phyloP scores from a whole-genome alignment of 2,113 vertebrate genomes.

The Tragelaphus imberbis region DNA sequence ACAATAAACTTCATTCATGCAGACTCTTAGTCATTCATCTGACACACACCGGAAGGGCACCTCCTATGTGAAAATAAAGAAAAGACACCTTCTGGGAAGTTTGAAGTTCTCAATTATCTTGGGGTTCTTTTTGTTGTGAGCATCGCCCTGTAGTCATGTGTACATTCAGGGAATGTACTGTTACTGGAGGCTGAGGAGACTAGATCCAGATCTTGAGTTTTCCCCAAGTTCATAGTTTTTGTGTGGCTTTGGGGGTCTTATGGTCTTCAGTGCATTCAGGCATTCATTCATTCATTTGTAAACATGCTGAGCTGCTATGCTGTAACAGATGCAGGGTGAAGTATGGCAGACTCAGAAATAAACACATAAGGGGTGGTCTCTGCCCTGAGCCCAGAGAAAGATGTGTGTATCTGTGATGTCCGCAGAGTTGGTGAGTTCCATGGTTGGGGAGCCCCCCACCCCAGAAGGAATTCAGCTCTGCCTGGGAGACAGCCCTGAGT shows the following conservation, averaged over 20 bases:
- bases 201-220: not conserved
- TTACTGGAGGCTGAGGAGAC: not conserved
- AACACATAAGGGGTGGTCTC: not conserved
- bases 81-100: not conserved
- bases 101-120: not conserved
- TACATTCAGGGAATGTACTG: not conserved
- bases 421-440: not conserved
- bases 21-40: not conserved
- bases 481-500: not conserved
- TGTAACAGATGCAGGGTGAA: not conserved
- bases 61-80: not conserved
- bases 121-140: not conserved
- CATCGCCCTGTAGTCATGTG: not conserved
- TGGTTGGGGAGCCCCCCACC: accelerated
- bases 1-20: not conserved
- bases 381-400: not conserved
- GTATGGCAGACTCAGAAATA: not conserved
- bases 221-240: too few species aligned
- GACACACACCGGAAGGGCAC: not conserved
- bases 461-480: not conserved
- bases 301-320: not conserved
- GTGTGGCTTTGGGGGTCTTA: too few species aligned
- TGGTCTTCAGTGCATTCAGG: too few species aligned
- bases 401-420: accelerated
- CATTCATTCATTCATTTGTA: not conserved